phyloP scores from a whole-genome alignment of 1,140 invertebrate species.

The Eriosoma lanigerum region DNA sequence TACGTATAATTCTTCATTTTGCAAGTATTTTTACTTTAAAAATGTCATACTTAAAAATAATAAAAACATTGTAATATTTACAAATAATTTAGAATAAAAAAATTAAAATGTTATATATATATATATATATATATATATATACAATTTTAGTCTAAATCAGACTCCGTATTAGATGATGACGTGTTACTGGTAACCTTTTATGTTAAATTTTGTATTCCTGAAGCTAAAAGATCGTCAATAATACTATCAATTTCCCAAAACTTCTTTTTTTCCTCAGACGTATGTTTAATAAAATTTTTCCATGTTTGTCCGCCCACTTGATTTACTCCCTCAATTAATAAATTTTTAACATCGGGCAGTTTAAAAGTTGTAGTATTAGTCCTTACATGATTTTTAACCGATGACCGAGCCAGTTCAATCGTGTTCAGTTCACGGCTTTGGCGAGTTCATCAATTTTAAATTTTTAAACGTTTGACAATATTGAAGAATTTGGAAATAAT shows the following conservation, averaged over 20 bases:
- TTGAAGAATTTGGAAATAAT: background rate
- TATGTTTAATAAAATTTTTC: background rate
- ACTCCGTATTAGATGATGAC: too few relatives aligned
- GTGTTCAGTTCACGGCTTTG: background rate
- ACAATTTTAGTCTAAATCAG: too few relatives aligned
- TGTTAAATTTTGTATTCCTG: too few relatives aligned
- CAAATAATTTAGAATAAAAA: too few relatives aligned
- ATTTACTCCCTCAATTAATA: background rate
- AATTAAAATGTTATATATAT: too few relatives aligned
- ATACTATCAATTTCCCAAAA: background rate
- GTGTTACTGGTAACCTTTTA: too few relatives aligned
- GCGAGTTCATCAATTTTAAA: background rate
- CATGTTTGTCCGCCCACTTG: background rate
- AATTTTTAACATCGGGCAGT: background rate
- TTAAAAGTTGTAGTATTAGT: background rate
- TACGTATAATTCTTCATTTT: too few relatives aligned
- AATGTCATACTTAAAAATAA: too few relatives aligned
- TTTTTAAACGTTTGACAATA: background rate
- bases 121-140: too few relatives aligned
- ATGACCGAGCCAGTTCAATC: background rate
- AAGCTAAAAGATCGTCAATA: too few relatives aligned
- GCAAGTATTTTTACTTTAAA: too few relatives aligned
- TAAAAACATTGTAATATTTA: too few relatives aligned
- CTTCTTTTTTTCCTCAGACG: background rate
- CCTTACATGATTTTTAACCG: background rate